These are phyloP conservation scores for Coenobita brevimanus DNA, from an alignment of 1,140 invertebrate genomes.

Conservation along the genomic window DNA sequence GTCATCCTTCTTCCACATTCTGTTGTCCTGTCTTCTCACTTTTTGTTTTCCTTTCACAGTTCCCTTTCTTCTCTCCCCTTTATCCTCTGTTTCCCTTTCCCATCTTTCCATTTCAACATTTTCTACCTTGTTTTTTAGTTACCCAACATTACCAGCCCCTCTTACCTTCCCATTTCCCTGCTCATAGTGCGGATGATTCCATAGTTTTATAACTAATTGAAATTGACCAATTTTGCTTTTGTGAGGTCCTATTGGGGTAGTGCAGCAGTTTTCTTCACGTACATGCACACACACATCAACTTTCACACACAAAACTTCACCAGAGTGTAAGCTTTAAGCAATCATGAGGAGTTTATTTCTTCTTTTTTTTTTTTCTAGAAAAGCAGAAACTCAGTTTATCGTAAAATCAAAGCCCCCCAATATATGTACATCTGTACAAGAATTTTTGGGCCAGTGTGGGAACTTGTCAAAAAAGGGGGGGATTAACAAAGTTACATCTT, in stretches of 20 bases:
- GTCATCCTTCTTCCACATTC: no score
- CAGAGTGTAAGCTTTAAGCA: no score
- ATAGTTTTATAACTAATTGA: slow-evolving; percentile 36
- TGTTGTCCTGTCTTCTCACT: neutral
- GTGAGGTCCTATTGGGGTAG: neutral
- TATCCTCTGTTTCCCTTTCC: neutral
- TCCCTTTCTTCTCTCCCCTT: neutral
- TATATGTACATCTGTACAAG: neutral
- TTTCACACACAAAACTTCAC: no score
- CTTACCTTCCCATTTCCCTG: neutral
- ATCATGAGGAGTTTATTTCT: no score
- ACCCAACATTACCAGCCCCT: neutral
- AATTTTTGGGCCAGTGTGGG: neutral
- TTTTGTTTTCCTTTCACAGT: slow-evolving; percentile 6
- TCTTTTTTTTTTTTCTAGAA: no score
- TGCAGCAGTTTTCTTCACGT: neutral
- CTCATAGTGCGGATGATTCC: slow-evolving; percentile 38
- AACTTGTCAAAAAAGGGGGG: no score
- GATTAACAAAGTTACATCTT: no score
- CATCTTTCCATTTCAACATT: neutral
- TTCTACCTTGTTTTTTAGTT: neutral
- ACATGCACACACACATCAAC: neutral
- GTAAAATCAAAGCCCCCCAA: slow-evolving; percentile 38
- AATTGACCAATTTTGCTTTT: slow-evolving; percentile 13
- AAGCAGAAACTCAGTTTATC: slow-evolving; percentile 19